Percentiles rank a stretch among this genome's conserved stretches.
Evolutionary conservation across 2,113 vertebrate species (phyloP).

Genomic region (Alces alces): DNA sequence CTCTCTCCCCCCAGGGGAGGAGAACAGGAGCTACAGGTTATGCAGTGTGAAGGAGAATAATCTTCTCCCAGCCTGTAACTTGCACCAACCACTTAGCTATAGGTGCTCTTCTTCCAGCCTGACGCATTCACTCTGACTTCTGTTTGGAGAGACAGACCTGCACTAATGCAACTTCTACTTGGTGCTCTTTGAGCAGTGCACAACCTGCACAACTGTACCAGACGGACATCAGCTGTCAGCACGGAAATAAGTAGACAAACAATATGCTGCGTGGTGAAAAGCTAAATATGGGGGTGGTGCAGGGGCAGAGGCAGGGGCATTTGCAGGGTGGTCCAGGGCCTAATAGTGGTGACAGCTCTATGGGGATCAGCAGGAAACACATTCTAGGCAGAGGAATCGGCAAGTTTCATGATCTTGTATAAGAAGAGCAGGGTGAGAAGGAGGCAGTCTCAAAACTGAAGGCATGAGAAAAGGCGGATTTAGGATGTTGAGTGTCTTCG

Average conservation of each 20-base stretch:
- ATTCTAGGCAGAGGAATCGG: not conserved
- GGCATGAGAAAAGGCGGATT: not conserved
- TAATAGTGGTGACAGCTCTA: fast-evolving
- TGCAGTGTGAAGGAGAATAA: not conserved
- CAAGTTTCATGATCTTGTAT: not conserved
- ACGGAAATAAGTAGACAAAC: not conserved
- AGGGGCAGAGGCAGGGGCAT: not conserved
- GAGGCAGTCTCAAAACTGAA: not conserved
- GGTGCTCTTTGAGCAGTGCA: not conserved
- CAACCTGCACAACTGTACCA: not conserved
- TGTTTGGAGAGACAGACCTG: not conserved
- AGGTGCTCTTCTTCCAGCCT: not conserved
- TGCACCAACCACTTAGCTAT: not conserved
- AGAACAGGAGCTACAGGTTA: not conserved
- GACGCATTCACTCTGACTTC: not conserved
- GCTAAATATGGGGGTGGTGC: not conserved
- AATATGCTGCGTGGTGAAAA: fast-evolving
- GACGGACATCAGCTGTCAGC: not conserved
- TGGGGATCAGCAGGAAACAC: not conserved
- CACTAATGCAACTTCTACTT: not conserved
- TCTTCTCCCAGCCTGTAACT: not conserved
- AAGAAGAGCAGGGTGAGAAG: not conserved
- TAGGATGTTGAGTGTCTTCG: not conserved
- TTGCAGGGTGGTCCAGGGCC: not conserved
- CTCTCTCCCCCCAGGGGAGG: not conserved